phyloP scores from a whole-genome alignment of 2,888 invertebrate species.

The Pycnomerus fuliginosus region DNA sequence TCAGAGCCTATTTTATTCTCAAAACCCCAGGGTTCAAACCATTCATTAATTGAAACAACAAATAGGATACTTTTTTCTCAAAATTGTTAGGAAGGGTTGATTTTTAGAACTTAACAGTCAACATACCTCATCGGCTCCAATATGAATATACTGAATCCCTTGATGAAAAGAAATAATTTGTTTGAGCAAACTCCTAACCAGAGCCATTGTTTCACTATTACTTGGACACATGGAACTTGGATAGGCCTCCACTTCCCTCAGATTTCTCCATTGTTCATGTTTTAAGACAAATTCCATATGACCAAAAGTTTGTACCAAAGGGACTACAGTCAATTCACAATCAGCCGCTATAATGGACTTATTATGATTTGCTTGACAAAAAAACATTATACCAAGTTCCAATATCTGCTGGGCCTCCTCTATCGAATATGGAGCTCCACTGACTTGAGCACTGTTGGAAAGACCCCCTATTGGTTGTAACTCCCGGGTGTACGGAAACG shows the following conservation, averaged over 20 bases:
- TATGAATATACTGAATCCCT: constrained; percentile 67
- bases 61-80: no score
- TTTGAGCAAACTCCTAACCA: constrained; percentile 68
- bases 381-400: constrained; percentile 49
- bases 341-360: constrained; percentile 56
- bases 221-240: constrained; percentile 77
- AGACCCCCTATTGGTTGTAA: constrained; percentile 62
- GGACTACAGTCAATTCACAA: constrained; percentile 69
- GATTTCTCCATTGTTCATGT: constrained; percentile 62
- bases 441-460: constrained; percentile 53
- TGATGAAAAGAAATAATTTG: constrained; percentile 71
- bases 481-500: constrained; percentile 74
- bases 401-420: constrained; percentile 68
- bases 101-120: constrained; percentile 4
- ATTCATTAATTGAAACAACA: no score
- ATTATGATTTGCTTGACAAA: not conserved
- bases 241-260: constrained; percentile 66
- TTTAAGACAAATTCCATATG: constrained; percentile 85
- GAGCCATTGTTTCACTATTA: constrained; percentile 59
- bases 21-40: no score
- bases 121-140: constrained; percentile 76
- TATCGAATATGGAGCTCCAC: constrained; percentile 64
- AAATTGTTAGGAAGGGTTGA: no score
- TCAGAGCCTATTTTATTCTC: no score
- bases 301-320: constrained; percentile 84